Evolutionary conservation across 1,140 invertebrate species (phyloP), one percentile per base, ranked within the genome.

Genomic region (Drosophila kanapiae): DNA sequence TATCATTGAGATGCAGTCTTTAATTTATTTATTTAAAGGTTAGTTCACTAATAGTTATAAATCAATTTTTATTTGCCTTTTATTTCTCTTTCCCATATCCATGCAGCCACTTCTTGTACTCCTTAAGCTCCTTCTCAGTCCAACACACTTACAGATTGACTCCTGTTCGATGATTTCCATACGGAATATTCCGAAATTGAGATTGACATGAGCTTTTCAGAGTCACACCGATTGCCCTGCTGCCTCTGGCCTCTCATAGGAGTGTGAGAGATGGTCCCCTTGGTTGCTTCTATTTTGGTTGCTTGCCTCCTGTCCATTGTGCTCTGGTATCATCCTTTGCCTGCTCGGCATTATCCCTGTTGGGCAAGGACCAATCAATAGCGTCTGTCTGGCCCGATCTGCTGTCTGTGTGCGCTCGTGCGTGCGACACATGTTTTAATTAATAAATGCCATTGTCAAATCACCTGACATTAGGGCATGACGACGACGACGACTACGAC

Each of bases 381-480:
- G 63, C 58, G 53, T 60, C 53, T 72, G 53, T 60, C 67, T 72
- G 67, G 67, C 37, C 63, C 23, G 43, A 49, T 47, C 53, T 48
- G 43, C 29, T 67, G 62, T 56, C 57, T 75, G 51, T 59, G 58
- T 63, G 60, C 56, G 57, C 68, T 61, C 63, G 84, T 88, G 77
- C 64, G 68, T 78, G 71, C 64, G 80, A 87, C 84, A 87, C 77
- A 88, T 87, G 83, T 88, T 87, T 88, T 84, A 87, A 87, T 87
- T 87, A 87, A 87, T 87, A 87, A 88, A 87, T 87, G 76, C 84
- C 83, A 88, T 88, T 87, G 83, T 87, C 85, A 88, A 88, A 87
- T 87, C 84, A 83, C 71, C 68, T 70, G 80, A 64, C 84, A 83
- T 88, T 83, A 83, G 64, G 60, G 23, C 48, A 74, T 45, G 54